phyloP scores from a whole-genome alignment of 2,797 vertebrate species.

The Neopelma chrysocephalum region DNA sequence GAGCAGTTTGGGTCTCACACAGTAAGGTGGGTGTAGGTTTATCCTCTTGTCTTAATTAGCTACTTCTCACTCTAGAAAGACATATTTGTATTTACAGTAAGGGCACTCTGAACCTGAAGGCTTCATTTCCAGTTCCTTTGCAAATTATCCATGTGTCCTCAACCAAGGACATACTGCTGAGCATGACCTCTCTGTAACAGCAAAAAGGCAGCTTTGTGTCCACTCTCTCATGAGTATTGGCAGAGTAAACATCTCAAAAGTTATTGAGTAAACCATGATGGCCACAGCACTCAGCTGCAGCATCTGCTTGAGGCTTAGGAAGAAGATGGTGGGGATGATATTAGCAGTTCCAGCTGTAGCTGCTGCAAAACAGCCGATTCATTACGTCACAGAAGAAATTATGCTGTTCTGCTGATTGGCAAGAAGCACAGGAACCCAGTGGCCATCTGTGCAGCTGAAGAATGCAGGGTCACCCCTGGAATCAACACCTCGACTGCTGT shows the following conservation, averaged over 20 bases:
- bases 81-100: not conserved
- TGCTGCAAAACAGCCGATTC: not conserved
- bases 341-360: not conserved
- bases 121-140: not conserved
- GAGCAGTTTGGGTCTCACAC: not conserved
- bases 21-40: not conserved
- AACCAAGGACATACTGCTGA: not conserved
- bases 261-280: accelerated
- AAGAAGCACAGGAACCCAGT: not conserved
- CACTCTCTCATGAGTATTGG: not conserved
- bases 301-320: not conserved
- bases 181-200: not conserved
- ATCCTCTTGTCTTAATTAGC: not conserved
- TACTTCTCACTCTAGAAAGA: not conserved
- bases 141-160: not conserved
- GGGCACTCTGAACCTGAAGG: not conserved
- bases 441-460: not conserved
- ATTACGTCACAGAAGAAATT: not conserved
- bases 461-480: not conserved
- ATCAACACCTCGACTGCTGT: not conserved
- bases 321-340: not conserved
- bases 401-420: not conserved
- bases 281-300: not conserved
- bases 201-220: not conserved
- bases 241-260: not conserved